Conservation (phyloP, 1,140 invertebrate species). For the Brachionus manjavacas region DNA sequence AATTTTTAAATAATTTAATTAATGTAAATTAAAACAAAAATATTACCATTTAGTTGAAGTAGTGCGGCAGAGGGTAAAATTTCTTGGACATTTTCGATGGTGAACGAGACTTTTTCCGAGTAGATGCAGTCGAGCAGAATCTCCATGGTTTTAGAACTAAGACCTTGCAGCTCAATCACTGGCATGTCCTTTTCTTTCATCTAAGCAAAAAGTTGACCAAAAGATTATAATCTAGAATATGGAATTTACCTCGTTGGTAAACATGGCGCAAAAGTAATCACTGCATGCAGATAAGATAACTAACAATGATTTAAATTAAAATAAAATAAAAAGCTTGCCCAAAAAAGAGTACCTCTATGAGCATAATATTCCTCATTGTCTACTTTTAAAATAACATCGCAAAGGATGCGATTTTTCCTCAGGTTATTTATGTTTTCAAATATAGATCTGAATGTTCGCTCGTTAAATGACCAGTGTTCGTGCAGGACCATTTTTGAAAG, state of each 20-base stretch:
- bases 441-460: conserved; percentile 28
- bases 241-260: conserved; percentile 44
- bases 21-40: no score
- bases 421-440: conserved; percentile 52
- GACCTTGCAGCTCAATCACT: conserved; percentile 70
- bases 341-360: conserved; percentile 40
- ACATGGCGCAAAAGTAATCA: conserved; percentile 46
- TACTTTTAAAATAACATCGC: conserved; percentile 44
- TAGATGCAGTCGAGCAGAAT: conserved; percentile 84
- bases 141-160: conserved; percentile 70
- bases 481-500: conserved; percentile 32
- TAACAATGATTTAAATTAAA: not conserved
- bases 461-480: conserved; percentile 37
- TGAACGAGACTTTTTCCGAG: conserved; percentile 68
- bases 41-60: conserved; percentile 51
- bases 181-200: conserved; percentile 62
- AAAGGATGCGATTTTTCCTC: conserved; percentile 48
- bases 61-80: conserved; percentile 63
- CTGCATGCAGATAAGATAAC: conserved; percentile 45
- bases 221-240: not conserved
- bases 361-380: conserved; percentile 44
- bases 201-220: conserved; percentile 44
- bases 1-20: not conserved
- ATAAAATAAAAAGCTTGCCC: not conserved
- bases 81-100: conserved; percentile 80